Conservation (phyloP, 2,113 vertebrate genomes). For the Galbula dea region DNA sequence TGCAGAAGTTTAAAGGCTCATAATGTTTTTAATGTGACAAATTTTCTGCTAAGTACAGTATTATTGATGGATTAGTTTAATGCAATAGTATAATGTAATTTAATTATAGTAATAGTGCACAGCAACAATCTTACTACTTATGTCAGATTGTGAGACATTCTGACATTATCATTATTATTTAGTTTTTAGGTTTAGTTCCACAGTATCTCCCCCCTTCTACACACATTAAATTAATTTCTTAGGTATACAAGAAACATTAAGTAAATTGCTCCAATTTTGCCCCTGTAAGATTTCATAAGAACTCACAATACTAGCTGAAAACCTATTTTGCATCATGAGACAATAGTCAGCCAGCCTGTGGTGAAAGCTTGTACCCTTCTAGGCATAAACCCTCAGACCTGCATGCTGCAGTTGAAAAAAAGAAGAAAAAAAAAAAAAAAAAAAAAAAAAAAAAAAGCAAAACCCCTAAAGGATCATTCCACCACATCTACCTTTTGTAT, state of each 20-base stretch:
- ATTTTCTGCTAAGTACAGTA: conserved; percentile 67
- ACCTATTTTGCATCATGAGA: conserved; percentile 48
- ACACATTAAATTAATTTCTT: neutral
- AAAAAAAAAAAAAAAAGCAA: neutral
- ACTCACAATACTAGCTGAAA: conserved; percentile 59
- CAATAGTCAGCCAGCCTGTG: conserved; percentile 33
- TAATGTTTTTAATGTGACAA: conserved; percentile 52
- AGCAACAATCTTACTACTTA: conserved; percentile 69
- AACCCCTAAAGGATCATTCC: neutral
- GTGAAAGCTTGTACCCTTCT: neutral
- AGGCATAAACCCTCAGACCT: neutral
- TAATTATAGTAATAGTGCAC: conserved; percentile 73
- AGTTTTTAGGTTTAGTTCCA: conserved; percentile 56
- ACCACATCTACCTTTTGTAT: neutral
- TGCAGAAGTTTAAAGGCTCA: conserved; percentile 26
- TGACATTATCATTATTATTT: conserved; percentile 58
- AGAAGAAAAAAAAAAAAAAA: neutral
- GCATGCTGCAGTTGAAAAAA: neutral
- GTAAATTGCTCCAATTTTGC: conserved; percentile 42
- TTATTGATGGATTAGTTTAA: conserved; percentile 67
- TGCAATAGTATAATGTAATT: conserved; percentile 68
- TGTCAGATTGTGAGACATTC: conserved; percentile 60
- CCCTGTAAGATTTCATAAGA: conserved; percentile 47
- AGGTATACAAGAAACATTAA: conserved; percentile 25
- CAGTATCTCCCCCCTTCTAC: neutral